Percentiles rank a stretch among this genome's conserved stretches.
These are phyloP conservation scores for Verasper variegatus DNA, from an alignment of 2,113 vertebrate species.

Conservation along the genomic window DNA sequence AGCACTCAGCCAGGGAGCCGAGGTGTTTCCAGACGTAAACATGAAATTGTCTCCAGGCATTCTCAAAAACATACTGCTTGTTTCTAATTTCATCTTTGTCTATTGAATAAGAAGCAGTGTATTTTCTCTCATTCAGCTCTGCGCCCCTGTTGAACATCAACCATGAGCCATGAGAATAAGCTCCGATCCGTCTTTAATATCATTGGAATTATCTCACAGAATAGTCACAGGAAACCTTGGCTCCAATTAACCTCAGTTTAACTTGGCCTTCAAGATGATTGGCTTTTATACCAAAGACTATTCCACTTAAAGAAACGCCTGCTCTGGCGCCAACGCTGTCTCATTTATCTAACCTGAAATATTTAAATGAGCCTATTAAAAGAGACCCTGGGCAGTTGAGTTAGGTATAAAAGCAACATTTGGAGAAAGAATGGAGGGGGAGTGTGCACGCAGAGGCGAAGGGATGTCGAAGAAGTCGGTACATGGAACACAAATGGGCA, in stretches of 20 bases:
- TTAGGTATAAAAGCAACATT: slow-evolving; percentile 27
- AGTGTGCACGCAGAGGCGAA: background rate
- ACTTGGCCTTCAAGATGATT: slow-evolving; percentile 63
- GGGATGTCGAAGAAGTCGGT: slow-evolving; percentile 7
- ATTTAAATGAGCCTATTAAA: slow-evolving; percentile 72
- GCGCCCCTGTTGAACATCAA: slow-evolving; percentile 24
- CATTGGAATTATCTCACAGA: slow-evolving; percentile 34
- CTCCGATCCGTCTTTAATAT: slow-evolving; percentile 32
- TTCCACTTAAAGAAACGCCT: slow-evolving; percentile 61
- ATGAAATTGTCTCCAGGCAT: slow-evolving; percentile 42
- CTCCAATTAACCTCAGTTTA: slow-evolving; percentile 73
- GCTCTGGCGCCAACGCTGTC: slow-evolving; percentile 24
- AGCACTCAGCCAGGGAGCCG: slow-evolving; percentile 38
- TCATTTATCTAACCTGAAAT: slow-evolving; percentile 65
- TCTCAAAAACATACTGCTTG: slow-evolving; percentile 35
- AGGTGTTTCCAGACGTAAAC: slow-evolving; percentile 56
- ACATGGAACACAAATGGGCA: slow-evolving; percentile 20
- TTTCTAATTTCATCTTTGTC: slow-evolving; percentile 56
- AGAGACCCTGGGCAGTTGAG: slow-evolving; percentile 38
- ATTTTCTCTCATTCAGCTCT: slow-evolving; percentile 33
- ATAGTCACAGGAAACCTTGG: slow-evolving; percentile 33
- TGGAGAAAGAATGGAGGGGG: background rate
- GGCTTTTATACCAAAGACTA: slow-evolving; percentile 55
- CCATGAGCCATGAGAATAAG: slow-evolving; percentile 10
- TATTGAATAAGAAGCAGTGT: slow-evolving; percentile 23